phyloP scores from a whole-genome alignment of 1,140 invertebrate species.

The Oscheius sp. region DNA sequence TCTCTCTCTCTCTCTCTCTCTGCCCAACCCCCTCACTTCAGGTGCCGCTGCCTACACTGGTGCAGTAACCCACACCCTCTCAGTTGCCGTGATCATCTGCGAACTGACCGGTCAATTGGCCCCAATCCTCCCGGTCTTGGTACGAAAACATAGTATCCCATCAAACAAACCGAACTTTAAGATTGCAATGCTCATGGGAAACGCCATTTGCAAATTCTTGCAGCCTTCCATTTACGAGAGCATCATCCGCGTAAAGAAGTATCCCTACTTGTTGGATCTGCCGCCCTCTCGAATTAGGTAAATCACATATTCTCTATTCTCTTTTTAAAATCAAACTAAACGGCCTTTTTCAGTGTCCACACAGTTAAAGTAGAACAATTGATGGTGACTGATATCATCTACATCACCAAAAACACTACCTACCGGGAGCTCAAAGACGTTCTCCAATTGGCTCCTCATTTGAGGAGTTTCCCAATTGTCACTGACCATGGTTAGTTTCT shows the following conservation, averaged over 20 bases:
- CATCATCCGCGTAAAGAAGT: slow-evolving; percentile 92
- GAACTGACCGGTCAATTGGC: slow-evolving; percentile 96
- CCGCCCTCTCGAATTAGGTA: slow-evolving; percentile 52
- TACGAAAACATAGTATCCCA: slow-evolving; percentile 42
- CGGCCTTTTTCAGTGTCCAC: no score
- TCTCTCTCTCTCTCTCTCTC: no score
- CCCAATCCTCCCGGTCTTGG: slow-evolving; percentile 89
- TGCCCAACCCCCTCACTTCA: no score
- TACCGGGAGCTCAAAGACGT: slow-evolving; percentile 57
- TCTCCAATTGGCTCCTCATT: slow-evolving; percentile 52
- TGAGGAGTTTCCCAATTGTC: slow-evolving; percentile 55
- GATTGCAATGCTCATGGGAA: slow-evolving; percentile 85
- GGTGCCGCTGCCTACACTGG: slow-evolving; percentile 42
- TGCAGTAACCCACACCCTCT: slow-evolving; percentile 86
- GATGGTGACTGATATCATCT: slow-evolving; percentile 59
- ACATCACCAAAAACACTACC: slow-evolving; percentile 56
- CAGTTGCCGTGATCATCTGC: slow-evolving; percentile 92
- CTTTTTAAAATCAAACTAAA: no score
- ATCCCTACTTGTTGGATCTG: slow-evolving; percentile 81
- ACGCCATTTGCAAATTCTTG: slow-evolving; percentile 84
- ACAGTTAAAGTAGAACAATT: slow-evolving; percentile 59
- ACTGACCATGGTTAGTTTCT: slow-evolving; percentile 60
- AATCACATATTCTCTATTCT: background rate
- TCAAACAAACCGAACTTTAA: slow-evolving; percentile 26
- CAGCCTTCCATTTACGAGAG: slow-evolving; percentile 97